Percentiles rank a stretch among this genome's conserved stretches.
Conservation (phyloP, 2,797 vertebrate species). For the Acanthurus leucopareius region DNA sequence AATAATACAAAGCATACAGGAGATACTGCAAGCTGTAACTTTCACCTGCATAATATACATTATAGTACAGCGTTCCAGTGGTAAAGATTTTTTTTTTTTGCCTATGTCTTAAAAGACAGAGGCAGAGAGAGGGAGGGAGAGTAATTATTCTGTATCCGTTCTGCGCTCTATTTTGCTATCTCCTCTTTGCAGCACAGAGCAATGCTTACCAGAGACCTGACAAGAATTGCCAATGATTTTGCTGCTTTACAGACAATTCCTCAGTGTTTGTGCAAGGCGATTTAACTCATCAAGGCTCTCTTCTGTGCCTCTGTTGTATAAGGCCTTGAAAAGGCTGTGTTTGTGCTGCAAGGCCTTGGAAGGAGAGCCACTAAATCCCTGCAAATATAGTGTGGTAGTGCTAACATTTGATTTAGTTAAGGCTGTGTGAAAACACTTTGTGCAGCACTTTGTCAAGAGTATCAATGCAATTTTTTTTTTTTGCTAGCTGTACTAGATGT, state of each 20-base stretch:
- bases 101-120: conserved; percentile 61
- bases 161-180: conserved; percentile 85
- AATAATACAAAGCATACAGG: conserved; percentile 29
- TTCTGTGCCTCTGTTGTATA: conserved; percentile 81
- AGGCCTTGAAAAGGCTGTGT: conserved; percentile 82
- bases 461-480: conserved; percentile 18
- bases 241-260: conserved; percentile 82
- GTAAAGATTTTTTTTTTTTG: conserved; percentile 24
- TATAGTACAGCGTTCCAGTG: conserved; percentile 25
- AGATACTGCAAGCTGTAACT: conserved; percentile 46
- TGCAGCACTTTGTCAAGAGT: conserved; percentile 51
- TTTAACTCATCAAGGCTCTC: conserved; percentile 85
- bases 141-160: conserved; percentile 85
- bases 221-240: conserved; percentile 87
- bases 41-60: conserved; percentile 60
- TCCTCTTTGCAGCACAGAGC: conserved; percentile 83
- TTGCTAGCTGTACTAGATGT: neutral
- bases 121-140: conserved; percentile 58
- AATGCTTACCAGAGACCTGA: conserved; percentile 84
- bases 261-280: conserved; percentile 84
- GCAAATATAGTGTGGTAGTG: conserved; percentile 60
- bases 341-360: conserved; percentile 80
- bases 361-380: conserved; percentile 72
- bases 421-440: conserved; percentile 56
- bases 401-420: conserved; percentile 74